phyloP scores from a whole-genome alignment of 1,140 invertebrate species.

The Cephus cinctus region DNA sequence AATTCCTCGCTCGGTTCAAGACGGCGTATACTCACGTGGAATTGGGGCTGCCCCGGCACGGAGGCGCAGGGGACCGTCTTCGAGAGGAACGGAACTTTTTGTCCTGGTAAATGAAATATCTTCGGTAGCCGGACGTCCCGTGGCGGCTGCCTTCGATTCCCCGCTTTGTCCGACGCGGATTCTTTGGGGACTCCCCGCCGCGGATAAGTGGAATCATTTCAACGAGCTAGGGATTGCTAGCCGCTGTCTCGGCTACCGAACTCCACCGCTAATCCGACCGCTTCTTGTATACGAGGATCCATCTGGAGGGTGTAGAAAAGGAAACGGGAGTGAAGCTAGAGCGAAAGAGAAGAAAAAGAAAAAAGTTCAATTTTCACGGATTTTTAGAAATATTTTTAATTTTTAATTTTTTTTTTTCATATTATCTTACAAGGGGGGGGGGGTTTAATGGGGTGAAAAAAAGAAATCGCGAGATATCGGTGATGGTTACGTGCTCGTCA shows the following conservation, averaged over 20 bases:
- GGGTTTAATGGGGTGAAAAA: no score
- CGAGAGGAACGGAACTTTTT: conserved; percentile 31
- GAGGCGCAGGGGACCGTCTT: neutral
- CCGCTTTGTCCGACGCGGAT: conserved; percentile 41
- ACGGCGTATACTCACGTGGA: neutral
- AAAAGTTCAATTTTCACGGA: no score
- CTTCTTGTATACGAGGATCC: no score
- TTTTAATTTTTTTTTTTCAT: no score
- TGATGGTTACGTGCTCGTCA: neutral
- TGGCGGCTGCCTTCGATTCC: conserved; percentile 44
- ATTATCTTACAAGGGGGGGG: no score
- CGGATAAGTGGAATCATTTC: conserved; percentile 49
- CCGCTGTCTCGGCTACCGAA: no score
- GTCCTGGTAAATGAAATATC: conserved; percentile 52
- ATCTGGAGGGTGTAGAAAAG: no score
- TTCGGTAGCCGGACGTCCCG: conserved; percentile 47
- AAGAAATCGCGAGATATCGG: no score
- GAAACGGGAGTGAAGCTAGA: no score
- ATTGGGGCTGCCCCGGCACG: neutral
- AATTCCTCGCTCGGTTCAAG: conserved; percentile 39
- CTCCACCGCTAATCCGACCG: no score
- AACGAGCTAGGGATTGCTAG: conserved; percentile 28
- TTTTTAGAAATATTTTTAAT: no score
- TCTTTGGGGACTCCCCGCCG: conserved; percentile 43
- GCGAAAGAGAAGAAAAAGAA: no score